These are phyloP conservation scores for Caenorhabditis brenneri DNA, from an alignment of 1,140 invertebrate genomes.

Conservation along the genomic window DNA sequence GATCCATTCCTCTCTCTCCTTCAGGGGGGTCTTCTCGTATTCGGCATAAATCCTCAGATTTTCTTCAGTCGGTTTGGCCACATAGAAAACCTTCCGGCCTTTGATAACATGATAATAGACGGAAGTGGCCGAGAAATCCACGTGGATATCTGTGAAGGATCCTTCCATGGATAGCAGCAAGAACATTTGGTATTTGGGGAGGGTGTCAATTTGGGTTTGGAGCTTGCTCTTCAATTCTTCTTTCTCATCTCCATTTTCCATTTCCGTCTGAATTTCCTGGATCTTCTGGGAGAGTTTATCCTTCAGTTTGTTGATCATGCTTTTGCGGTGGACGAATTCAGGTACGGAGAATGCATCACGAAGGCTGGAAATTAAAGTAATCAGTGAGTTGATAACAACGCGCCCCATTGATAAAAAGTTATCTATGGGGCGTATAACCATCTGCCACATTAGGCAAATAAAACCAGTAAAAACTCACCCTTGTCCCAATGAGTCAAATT, in stretches of 20 bases:
- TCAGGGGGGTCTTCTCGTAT: background rate
- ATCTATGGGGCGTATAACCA: too few species aligned
- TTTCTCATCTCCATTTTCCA: too few species aligned
- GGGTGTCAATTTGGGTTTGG: too few species aligned
- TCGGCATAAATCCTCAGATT: background rate
- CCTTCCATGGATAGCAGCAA: background rate
- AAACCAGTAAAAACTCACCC: too few species aligned
- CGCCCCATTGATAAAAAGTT: too few species aligned
- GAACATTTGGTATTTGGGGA: background rate
- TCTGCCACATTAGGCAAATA: too few species aligned
- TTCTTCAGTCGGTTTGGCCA: background rate
- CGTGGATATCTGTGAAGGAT: background rate
- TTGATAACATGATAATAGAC: background rate
- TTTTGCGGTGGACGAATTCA: background rate
- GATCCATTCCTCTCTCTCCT: background rate
- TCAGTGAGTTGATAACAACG: background rate
- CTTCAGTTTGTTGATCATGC: too few species aligned
- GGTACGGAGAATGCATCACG: background rate
- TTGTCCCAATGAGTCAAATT: too few species aligned
- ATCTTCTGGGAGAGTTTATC: too few species aligned
- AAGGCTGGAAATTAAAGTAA: background rate
- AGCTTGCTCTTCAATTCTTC: too few species aligned
- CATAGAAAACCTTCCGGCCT: background rate
- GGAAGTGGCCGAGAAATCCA: background rate
- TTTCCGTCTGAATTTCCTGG: too few species aligned